These are phyloP conservation scores for Rhagologus leucostigma DNA, from an alignment of 2,113 vertebrate species.

Conservation along the genomic window DNA sequence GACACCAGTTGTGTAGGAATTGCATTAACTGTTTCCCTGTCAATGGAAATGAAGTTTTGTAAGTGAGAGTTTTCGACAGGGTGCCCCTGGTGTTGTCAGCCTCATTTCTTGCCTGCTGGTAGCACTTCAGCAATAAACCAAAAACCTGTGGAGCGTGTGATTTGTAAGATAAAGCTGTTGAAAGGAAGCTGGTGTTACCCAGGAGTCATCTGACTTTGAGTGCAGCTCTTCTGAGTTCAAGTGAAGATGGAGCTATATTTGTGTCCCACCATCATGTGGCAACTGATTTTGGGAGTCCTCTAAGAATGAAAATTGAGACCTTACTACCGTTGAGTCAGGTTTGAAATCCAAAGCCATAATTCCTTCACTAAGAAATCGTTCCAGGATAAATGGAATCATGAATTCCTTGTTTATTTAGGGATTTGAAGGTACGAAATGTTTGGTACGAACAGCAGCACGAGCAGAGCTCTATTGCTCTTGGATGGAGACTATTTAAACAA, in stretches of 20 bases:
- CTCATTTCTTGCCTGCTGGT: constrained; percentile 2
- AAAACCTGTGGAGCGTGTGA: neutral
- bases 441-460: neutral
- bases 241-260: neutral
- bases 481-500: neutral
- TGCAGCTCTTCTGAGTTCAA: neutral
- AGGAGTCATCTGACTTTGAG: neutral
- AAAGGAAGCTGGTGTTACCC: neutral
- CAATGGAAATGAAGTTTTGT: neutral
- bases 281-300: neutral
- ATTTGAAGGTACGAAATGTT: neutral
- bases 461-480: neutral
- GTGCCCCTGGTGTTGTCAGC: neutral
- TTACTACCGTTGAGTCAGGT: neutral
- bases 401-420: neutral
- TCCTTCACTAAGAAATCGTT: neutral
- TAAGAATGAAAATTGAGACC: neutral
- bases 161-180: neutral
- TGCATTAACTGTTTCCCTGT: neutral
- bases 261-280: neutral
- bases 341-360: neutral
- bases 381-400: neutral
- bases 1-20: neutral
- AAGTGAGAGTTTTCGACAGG: neutral
- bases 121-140: neutral